phyloP scores from a whole-genome alignment of 1,140 invertebrate genomes.

The Sinonovacula constricta region DNA sequence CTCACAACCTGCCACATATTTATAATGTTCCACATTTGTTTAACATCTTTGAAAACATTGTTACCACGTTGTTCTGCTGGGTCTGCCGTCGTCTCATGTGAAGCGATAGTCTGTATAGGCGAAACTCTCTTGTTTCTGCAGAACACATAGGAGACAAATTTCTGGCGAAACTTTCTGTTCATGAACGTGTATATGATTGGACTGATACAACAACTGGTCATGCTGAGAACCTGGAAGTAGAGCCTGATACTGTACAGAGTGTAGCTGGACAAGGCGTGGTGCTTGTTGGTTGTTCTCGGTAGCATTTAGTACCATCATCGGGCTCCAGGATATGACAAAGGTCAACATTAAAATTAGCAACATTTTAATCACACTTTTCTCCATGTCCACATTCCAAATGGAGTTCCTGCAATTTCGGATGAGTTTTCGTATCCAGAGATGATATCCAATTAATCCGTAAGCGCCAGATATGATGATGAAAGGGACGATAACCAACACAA shows the following conservation, averaged over 20 bases:
- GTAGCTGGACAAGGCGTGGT: constrained; percentile 4
- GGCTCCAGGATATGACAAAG: constrained; percentile 55
- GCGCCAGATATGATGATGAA: constrained; percentile 20
- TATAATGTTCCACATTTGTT: too few relatives aligned
- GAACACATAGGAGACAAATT: neutral
- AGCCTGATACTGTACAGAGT: constrained; percentile 17
- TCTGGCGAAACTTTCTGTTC: constrained; percentile 87
- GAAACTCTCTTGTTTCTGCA: neutral
- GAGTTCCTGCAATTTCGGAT: neutral
- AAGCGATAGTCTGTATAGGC: too few relatives aligned
- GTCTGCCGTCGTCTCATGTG: too few relatives aligned
- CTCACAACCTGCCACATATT: too few relatives aligned
- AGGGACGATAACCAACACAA: constrained; percentile 23
- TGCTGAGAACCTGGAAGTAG: constrained; percentile 79
- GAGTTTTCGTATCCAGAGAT: constrained; percentile 39
- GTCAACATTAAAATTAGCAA: constrained; percentile 57
- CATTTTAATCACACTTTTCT: constrained; percentile 60
- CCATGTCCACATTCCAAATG: constrained; percentile 1
- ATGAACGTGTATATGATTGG: constrained; percentile 92
- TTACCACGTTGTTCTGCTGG: too few relatives aligned
- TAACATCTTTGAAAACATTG: too few relatives aligned
- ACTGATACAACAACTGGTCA: constrained; percentile 88
- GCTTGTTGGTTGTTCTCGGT: constrained; percentile 16
- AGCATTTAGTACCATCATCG: constrained; percentile 50
- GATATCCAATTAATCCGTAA: constrained; percentile 27